Conservation (phyloP, 1,140 invertebrate species). For the Hyles vespertilio region DNA sequence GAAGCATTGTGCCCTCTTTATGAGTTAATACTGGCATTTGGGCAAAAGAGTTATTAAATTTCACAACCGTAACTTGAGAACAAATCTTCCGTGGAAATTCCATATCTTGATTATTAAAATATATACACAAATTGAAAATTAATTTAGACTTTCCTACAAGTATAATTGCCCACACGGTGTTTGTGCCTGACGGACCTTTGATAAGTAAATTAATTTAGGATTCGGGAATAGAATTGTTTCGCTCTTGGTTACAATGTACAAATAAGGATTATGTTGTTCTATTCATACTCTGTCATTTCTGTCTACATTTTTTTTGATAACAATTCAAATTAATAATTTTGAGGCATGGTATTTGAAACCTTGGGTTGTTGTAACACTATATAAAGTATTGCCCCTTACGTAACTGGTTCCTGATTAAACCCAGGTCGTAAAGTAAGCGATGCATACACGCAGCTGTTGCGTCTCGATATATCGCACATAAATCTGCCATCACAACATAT, state of each 20-base stretch:
- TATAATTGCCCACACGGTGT: background rate
- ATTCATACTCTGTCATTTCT: no score
- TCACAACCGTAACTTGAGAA: no score
- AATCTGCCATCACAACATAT: constrained; percentile 37
- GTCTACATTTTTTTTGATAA: no score
- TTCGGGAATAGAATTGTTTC: no score
- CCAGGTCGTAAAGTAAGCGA: constrained; percentile 28
- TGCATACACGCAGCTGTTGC: constrained; percentile 38
- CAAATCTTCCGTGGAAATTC: background rate
- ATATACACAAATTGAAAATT: constrained; percentile 6
- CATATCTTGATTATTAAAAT: constrained; percentile 2
- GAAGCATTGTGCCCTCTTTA: no score
- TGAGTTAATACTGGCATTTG: no score
- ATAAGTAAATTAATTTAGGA: constrained; percentile 5
- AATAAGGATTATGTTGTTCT: no score
- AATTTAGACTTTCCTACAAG: background rate
- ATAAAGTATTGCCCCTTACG: background rate
- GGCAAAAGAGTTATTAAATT: no score
- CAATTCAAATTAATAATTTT: no score
- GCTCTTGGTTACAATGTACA: no score
- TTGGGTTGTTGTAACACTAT: no score
- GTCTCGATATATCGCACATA: constrained; percentile 33
- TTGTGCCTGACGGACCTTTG: constrained; percentile 1
- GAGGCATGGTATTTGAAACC: no score
- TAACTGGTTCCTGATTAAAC: constrained; percentile 29